Evolutionary conservation across 1,140 invertebrate genomes (phyloP).

Genomic region (Plutomurus gul): DNA sequence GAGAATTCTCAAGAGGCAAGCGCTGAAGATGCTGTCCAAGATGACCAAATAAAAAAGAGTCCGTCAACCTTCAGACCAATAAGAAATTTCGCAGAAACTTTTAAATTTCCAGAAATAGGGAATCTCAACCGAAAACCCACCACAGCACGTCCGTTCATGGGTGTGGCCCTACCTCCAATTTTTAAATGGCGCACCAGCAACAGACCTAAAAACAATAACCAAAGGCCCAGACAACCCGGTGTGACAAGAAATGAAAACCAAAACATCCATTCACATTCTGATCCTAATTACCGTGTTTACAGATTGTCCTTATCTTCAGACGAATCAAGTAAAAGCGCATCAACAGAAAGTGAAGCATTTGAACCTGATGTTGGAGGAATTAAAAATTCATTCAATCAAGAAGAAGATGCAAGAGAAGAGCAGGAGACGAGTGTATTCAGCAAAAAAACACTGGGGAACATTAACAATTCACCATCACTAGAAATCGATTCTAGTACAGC

Average conservation of each 20-base stretch:
- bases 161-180: background rate
- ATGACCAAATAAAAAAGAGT: background rate
- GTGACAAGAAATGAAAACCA: background rate
- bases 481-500: background rate
- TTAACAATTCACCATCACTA: background rate
- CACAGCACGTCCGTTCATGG: background rate
- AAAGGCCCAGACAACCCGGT: background rate
- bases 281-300: background rate
- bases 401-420: background rate
- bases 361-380: background rate
- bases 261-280: background rate
- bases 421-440: background rate
- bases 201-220: background rate
- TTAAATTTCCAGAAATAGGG: background rate
- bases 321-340: conserved; percentile 12
- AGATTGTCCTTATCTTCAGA: conserved; percentile 9
- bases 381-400: background rate
- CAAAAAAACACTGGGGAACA: background rate
- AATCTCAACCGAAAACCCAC: background rate
- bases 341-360: background rate
- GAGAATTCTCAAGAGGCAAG: background rate
- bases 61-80: background rate
- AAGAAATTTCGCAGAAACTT: background rate
- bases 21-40: background rate
- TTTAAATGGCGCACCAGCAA: background rate